Evolutionary conservation across 2,888 invertebrate genomes (phyloP), one percentile per base, ranked within the genome.

Genomic region (Uropetala carovei): DNA sequence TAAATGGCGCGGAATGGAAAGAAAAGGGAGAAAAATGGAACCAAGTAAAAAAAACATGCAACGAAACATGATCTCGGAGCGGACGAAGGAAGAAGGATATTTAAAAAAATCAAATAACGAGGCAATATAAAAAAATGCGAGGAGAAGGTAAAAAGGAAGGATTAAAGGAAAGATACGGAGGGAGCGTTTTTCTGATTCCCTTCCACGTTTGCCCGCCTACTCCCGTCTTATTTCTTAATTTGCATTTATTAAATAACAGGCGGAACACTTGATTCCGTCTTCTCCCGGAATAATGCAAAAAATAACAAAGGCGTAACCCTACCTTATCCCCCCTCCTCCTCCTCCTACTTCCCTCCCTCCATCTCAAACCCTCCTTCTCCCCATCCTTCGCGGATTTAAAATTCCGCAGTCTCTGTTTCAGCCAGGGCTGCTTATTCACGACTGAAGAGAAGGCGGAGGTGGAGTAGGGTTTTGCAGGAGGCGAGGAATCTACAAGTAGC

Each of bases 221-320:
- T 30, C 30, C 82, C 82, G 27, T 82, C 82, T 43, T 85, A n/a
- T 60, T 60, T 27, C 60, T 86, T 60, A 75, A 86, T 86, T 86
- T 86, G 86, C 85, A 86, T 86, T 22, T 59, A 86, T 86, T 86
- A 86, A 86, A 86, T 86, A 60, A 86, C 60, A 59, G 86, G 57
- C 57, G 58, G n/a, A 82, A 82, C 82, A 82, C 82, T 82, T 82
- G 82, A 82, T 82, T 82, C 82, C 30, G 82, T 43, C 82, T 82
- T 43, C 43, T 82, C 14, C 82, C 82, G 22, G 85, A 30, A 85
- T 85, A 85, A 58, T 58, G 30, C 22, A 60, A 60, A 86, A 58
- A 27, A 82, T 43, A 82, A 82, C 30, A 82, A 86, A 58, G 27
- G 30, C 27, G 86, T 30, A 60, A 86, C 58, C 30, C 60, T 30